Evolutionary conservation across 2,888 invertebrate species (phyloP).

Genomic region (Rutpela maculata): DNA sequence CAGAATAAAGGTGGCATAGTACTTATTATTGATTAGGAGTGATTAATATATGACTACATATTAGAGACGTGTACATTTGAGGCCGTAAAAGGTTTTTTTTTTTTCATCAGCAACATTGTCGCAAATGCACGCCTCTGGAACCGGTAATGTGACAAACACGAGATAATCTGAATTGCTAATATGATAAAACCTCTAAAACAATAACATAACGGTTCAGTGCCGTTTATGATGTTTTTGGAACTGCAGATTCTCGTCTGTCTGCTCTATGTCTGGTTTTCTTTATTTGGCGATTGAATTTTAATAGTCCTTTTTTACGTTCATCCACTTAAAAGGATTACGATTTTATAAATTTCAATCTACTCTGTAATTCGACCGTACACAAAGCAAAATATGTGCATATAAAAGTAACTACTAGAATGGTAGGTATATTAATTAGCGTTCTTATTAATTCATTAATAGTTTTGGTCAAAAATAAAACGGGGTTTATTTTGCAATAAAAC

Average conservation of each 20-base stretch:
- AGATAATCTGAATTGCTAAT: slow-evolving; percentile 40
- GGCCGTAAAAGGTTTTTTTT: neutral
- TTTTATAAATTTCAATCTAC: slow-evolving; percentile 30
- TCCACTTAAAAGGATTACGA: slow-evolving; percentile 27
- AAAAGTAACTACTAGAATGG: slow-evolving; percentile 2
- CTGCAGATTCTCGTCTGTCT: slow-evolving; percentile 38
- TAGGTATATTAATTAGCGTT: neutral
- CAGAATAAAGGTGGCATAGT: too few species aligned
- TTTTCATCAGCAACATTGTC: neutral
- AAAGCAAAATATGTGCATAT: slow-evolving; percentile 7
- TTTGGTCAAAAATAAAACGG: neutral
- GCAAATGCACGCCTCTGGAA: neutral
- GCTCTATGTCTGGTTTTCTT: slow-evolving; percentile 41
- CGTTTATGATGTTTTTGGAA: slow-evolving; percentile 39
- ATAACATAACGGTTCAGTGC: slow-evolving; percentile 40
- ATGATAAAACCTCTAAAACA: slow-evolving; percentile 34
- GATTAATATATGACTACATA: too few species aligned
- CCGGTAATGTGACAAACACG: slow-evolving; percentile 24
- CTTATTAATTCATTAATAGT: slow-evolving; percentile 3
- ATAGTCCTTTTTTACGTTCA: slow-evolving; percentile 27
- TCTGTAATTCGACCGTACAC: slow-evolving; percentile 1
- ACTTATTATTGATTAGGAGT: too few species aligned
- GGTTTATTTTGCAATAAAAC: too few species aligned
- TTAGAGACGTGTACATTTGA: neutral
- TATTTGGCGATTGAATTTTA: slow-evolving; percentile 41